Base-by-base conservation (phyloP, 2,797 vertebrate species). In the Bufotes viridis region DNA sequence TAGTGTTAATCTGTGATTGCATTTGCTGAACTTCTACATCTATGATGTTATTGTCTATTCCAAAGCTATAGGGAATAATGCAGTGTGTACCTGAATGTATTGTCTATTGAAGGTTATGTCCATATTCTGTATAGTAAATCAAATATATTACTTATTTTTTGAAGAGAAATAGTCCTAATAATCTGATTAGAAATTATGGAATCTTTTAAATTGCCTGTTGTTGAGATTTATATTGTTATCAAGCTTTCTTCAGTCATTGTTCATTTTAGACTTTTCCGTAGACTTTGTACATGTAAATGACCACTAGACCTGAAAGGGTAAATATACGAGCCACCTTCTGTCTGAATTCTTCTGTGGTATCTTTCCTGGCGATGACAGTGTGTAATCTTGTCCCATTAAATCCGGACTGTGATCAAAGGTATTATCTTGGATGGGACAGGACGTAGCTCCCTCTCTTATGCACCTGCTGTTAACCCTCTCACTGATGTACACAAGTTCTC, bases 381-480 rank as follows among this genome's bases (percentile, higher is more conserved):
- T 82, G 22, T 87, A 87, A 87, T 87, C 60, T 78, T 55, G 29
- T 87, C 49, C 70, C 14, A 88, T 88, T 88, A 84, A 78, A 69
- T 60, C 60, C 65, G 14, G 57, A 13, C 34, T 63, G 57, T 85
- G 76, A 85, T 88, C 82, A 85, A 88, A 81, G 76, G n/a, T 29
- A 84, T 78, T 24, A 84, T 78, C 70, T 15, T 58, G 51, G 60
- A 75, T 87, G 18, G 69, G 58, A 57, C 20, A 53, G 18, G 24
- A 58, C 74, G 22, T 61, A 9, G 22, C 34, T 58, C 49, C 76
- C 58, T 63, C 42, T 51, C 86, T 72, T 82, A 61, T 88, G 42
- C 82, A 81, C 82, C 83, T 89, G 87, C 78, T 85, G 12, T 85
- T 88, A 89, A 89, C 87, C 78, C 13, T 82, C 20, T n/a, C 83